Base-by-base conservation (phyloP, 2,888 invertebrate genomes). In the Torymus aiolomorphi region DNA sequence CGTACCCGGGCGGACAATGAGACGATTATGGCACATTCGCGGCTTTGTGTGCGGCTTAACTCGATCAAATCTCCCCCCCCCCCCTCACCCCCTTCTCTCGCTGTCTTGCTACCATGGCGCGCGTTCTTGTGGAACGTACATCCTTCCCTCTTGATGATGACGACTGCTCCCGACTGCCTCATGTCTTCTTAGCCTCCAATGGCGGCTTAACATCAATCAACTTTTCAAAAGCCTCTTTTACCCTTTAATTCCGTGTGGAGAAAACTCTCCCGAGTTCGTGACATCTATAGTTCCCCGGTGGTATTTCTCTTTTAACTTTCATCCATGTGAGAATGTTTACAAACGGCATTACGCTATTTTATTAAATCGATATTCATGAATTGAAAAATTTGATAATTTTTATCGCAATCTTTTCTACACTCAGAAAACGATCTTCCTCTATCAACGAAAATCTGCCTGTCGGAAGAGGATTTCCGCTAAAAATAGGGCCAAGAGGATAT, bases 1-100 rank as follows among this genome's bases (percentile, higher is more conserved):
- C 31, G 31, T 31, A 31, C 31, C 31, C 31, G 31, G 2, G 31
- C 31, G 62, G 62, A 73, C 78, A 73, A 73, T 69, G 59, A 20
- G 10, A 11, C 84, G 86, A 84, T 84, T 84, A 83, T 82, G 82
- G 83, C 80, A 77, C 78, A 78, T 62, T 83, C 83, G 82, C 74
- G 80, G 76, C 84, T 86, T 85, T 85, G 85, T 85, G 80, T 76
- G 77, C 69, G 83, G 72, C 78, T 84, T 84, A 86, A 86, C 84
- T 86, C 84, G 85, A 87, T 87, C 85, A 85, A 82, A 31, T 31
- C 31, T 31, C 31, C 31, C 5, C 31, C 3, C 31, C 31, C 3
- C 31, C 4, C 5, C 31, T 5, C 3, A 31, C 31, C 76, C 62
- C 74, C 49, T 18, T 14, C 8, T 59, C n/a, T n/a, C 51, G 10